Base-by-base conservation (phyloP, 2,797 vertebrate species). In the Staurois parvus region DNA sequence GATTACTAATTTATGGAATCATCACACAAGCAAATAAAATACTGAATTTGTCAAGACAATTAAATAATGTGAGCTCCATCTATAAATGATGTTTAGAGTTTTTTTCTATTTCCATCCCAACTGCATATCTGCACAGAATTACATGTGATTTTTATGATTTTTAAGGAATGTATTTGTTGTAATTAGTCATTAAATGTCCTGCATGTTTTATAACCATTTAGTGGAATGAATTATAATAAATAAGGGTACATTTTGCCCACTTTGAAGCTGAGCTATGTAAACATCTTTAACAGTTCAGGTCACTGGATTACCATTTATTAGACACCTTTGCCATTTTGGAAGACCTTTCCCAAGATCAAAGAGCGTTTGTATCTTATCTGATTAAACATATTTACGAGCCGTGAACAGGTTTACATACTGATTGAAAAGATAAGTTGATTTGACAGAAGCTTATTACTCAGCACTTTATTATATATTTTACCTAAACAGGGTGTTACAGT, bases 261-360 rank as follows among this genome's bases (percentile, higher is more conserved):
- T 89, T 88, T 88, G 80, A 89, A 84, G 62, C 82, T 87, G 29
- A 87, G 56, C 83, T 88, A 85, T 87, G 84, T 52, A 87, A 84
- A 85, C 69, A 88, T 79, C 68, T 72, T 84, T 19, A 79, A 82
- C 72, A 88, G 82, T 34, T 90, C 76, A 66, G 42, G 87, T 48
- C 0, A 0, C 64, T 81, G 62, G 28, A 79, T 85, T 85, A 78
- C 77, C 62, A 67, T 79, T 83, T 87, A 86, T 87, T 62, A 83
- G 81, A 78, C 80, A 87, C 85, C 85, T 87, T 79, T 87, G 85
- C 75, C 76, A 72, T 79, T 30, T 59, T 75, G 29, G 40, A 78
- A 87, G 85, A 74, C 85, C 85, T 87, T 70, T 83, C 30, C 79
- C 37, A 75, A 79, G 81, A 87, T 87, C 85, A 77, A 83, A 87